phyloP scores from a whole-genome alignment of 1,140 invertebrate species.

The Lucilia cuprina region DNA sequence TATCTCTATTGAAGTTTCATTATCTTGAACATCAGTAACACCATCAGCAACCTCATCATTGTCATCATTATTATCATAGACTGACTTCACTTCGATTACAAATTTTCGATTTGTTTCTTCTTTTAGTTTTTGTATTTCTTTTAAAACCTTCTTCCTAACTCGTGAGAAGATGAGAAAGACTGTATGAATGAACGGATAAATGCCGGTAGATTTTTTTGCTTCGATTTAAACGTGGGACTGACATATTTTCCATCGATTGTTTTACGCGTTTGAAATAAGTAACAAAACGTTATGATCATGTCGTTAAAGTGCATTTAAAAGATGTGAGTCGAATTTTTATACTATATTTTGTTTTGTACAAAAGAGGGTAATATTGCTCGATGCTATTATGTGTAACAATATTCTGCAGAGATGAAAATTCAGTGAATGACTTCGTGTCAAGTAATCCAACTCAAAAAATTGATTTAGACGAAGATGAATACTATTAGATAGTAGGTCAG shows the following conservation, averaged over 20 bases:
- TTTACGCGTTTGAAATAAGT: neutral
- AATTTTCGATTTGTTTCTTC: neutral
- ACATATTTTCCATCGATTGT: conserved; percentile 2
- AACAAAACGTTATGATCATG: neutral
- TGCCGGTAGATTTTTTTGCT: neutral
- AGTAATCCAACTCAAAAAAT: too few species aligned
- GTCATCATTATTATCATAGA: neutral
- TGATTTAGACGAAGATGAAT: too few species aligned
- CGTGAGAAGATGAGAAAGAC: neutral
- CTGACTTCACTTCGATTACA: conserved; percentile 18
- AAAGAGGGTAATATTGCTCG: too few species aligned
- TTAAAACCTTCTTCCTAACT: neutral
- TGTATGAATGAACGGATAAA: neutral
- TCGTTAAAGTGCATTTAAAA: neutral
- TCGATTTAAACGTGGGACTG: neutral
- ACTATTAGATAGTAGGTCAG: too few species aligned
- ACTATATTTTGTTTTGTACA: neutral
- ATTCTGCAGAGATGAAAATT: too few species aligned
- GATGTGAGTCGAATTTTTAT: neutral
- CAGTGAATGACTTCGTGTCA: too few species aligned
- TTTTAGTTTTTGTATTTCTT: neutral
- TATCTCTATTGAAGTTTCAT: neutral
- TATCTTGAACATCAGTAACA: conserved; percentile 23
- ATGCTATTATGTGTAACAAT: too few species aligned
- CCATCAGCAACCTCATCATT: conserved; percentile 16